A percentile compares a stretch with the other conserved stretches of the same genome.
Evolutionary conservation across 2,113 vertebrate genomes (phyloP).

Genomic region (Eubucco bourcierii): DNA sequence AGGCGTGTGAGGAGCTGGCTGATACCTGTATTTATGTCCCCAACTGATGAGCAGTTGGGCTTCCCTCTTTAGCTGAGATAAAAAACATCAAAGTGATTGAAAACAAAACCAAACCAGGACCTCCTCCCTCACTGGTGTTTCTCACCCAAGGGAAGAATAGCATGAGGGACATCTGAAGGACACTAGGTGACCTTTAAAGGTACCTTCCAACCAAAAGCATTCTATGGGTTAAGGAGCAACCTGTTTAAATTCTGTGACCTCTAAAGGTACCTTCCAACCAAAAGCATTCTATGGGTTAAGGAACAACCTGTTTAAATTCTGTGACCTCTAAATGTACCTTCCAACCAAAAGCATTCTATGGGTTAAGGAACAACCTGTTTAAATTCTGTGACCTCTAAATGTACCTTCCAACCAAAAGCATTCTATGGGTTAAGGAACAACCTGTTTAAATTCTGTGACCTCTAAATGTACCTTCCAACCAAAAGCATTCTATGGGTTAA

Average conservation of each 20-base stretch:
- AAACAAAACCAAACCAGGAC: fast-evolving
- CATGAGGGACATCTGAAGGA: fast-evolving
- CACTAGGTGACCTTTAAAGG: too few species aligned
- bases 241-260: too few species aligned
- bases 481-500: fast-evolving
- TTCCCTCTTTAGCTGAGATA: not conserved
- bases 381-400: too few species aligned
- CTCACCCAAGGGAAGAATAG: not conserved
- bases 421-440: fast-evolving
- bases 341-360: too few species aligned
- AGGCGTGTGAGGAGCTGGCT: not conserved
- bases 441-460: too few species aligned
- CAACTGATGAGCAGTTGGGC: not conserved
- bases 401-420: too few species aligned
- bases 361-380: fast-evolving
- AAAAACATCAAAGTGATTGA: not conserved
- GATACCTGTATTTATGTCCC: not conserved
- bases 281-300: not conserved
- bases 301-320: not conserved
- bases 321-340: too few species aligned
- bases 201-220: too few species aligned
- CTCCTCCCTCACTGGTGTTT: not conserved
- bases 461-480: too few species aligned
- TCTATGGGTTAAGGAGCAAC: not conserved
- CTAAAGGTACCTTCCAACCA: too few species aligned